Percentiles rank a stretch among this genome's conserved stretches.
phyloP scores from a whole-genome alignment of 2,797 vertebrate species.

The Ptychadena robeensis region DNA sequence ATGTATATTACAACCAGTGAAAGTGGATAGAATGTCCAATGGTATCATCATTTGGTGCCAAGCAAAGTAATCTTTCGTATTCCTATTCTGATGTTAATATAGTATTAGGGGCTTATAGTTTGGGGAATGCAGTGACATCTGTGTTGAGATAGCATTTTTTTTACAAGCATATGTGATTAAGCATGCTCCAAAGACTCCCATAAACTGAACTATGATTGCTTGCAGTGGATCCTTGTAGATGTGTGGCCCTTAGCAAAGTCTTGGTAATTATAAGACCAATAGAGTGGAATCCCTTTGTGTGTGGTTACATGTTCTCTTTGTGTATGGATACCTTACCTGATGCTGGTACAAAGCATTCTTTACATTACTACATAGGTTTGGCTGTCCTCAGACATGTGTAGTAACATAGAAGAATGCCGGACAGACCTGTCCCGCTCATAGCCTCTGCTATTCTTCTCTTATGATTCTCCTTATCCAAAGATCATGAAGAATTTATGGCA shows the following conservation, averaged over 20 bases:
- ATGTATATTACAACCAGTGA: background rate
- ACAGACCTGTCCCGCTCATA: background rate
- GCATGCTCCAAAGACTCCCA: background rate
- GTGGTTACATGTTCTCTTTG: background rate
- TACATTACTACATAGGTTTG: background rate
- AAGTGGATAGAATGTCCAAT: background rate
- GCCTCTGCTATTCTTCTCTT: background rate
- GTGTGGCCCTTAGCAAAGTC: background rate
- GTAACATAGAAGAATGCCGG: background rate
- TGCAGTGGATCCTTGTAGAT: background rate
- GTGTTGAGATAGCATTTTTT: background rate
- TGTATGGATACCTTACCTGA: background rate
- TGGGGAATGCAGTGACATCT: too few species aligned
- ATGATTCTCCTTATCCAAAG: conserved; percentile 23
- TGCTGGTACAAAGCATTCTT: background rate
- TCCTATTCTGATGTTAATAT: too few species aligned
- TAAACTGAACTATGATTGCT: background rate
- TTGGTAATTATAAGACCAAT: background rate
- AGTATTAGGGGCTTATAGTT: too few species aligned
- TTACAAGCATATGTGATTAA: background rate
- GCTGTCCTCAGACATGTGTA: background rate
- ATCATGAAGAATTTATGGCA: conserved; percentile 52
- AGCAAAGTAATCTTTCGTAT: background rate
- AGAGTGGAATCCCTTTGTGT: background rate
- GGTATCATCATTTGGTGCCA: background rate